A percentile compares a stretch with the other conserved stretches of the same genome.
Conservation (phyloP, 2,113 vertebrate genomes). For the Empidonax traillii region DNA sequence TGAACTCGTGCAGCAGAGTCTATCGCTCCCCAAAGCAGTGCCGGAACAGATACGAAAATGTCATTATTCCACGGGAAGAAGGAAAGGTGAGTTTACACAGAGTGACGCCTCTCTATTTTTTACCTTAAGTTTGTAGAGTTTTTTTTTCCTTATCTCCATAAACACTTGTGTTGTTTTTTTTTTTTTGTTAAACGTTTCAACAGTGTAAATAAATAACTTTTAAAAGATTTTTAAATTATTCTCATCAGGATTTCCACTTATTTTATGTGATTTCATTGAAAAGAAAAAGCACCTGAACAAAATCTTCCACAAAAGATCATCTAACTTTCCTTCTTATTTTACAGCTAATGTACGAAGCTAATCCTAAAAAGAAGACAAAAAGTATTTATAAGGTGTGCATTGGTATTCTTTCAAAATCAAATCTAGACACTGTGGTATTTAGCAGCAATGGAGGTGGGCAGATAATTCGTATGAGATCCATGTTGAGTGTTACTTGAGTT, state of each 20-base stretch:
- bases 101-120: not conserved
- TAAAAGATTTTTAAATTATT: conserved; percentile 34
- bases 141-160: conserved; percentile 42
- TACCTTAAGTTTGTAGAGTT: conserved; percentile 10
- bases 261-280: conserved; percentile 68
- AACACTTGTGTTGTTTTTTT: not conserved
- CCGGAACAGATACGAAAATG: conserved; percentile 90
- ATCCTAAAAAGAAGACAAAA: conserved; percentile 96
- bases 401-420: conserved; percentile 73
- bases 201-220: conserved; percentile 55
- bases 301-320: conserved; percentile 71
- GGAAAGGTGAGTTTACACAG: conserved; percentile 81
- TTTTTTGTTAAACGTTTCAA: conserved; percentile 54
- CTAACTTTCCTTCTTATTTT: conserved; percentile 75
- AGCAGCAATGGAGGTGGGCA: conserved; percentile 68
- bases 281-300: conserved; percentile 68
- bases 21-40: conserved; percentile 94
- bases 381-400: conserved; percentile 91
- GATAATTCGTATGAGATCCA: conserved; percentile 62
- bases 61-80: conserved; percentile 92
- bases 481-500: conserved; percentile 60
- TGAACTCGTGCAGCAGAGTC: conserved; percentile 92
- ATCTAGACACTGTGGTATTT: conserved; percentile 66
- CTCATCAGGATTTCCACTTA: conserved; percentile 65
- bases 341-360: conserved; percentile 91